Evolutionary conservation across 2,113 vertebrate genomes (phyloP), one percentile per base, ranked within the genome.

Genomic region (Geothlypis trichas): DNA sequence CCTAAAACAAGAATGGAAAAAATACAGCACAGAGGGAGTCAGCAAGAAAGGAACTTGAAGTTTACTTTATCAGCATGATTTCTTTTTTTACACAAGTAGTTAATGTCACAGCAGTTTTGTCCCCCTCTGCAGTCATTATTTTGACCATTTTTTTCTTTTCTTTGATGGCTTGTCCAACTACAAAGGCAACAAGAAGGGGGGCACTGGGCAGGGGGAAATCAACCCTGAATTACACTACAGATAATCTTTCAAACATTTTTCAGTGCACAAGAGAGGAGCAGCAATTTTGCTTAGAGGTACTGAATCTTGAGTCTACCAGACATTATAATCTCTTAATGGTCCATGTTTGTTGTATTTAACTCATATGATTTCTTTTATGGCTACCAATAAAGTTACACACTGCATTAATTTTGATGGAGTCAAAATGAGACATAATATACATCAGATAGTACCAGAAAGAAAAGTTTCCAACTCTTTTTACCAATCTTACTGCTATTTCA

Each of bases 161-260:
- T 84, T 79, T 62, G 41, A 65, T 62, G 31, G 9, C 26, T 83
- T 79, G 30, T 21, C 52, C 37, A 35, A 13, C 17, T 41, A 51
- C 21, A 63, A 95, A 89, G 14, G 54, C 33, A 91, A 86, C 68
- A 52, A 52, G n/a, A 51, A 33, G 33, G 18, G n/a, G 16, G 28
- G 5, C 14, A 61, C 8, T 12, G 26, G 11, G 4, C 3, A 6
- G 15, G 2, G 10, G 14, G 2, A 15, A 30, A 3, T 6, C 65
- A 77, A 18, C 21, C 20, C 41, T 79, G 33, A 86, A 33, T 52
- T 62, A n/a, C 44, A 44, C 30, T 61, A 58, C 10, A 87, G 68
- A 44, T 65, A 49, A 73, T 22, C 49, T 46, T 54, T 27, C 77
- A 30, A 77, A 65, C 7, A 24, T 54, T 84, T 79, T 69, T 63